These are phyloP conservation scores for Tympanoctomys barrerae DNA, from an alignment of 2,797 vertebrate species.

Conservation along the genomic window DNA sequence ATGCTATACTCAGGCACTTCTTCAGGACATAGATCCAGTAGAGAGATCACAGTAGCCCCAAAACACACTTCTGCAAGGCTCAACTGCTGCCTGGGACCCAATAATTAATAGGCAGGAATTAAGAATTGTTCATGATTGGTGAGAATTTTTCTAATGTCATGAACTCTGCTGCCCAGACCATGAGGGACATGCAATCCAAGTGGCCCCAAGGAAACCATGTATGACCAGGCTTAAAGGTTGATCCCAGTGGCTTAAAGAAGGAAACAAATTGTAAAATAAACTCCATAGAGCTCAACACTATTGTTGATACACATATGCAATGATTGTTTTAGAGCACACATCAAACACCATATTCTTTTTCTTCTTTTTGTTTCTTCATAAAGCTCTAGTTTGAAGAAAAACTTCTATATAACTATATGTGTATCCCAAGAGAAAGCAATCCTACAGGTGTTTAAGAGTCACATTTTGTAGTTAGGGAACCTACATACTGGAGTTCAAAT, in stretches of 20 bases:
- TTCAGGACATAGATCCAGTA: not conserved
- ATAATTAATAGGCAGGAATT: not conserved
- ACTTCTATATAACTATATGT: not conserved
- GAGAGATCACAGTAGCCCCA: not conserved
- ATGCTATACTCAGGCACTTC: fast-evolving
- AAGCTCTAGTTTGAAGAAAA: not conserved
- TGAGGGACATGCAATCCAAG: not conserved
- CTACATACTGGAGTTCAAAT: not conserved
- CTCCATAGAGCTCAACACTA: not conserved
- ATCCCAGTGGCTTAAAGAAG: not conserved
- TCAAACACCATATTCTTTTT: not conserved
- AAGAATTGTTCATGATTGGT: not conserved
- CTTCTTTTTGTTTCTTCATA: not conserved
- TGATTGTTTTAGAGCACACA: not conserved
- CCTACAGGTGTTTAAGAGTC: not conserved
- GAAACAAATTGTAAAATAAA: not conserved
- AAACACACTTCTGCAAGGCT: not conserved
- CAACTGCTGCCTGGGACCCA: not conserved
- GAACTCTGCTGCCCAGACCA: not conserved
- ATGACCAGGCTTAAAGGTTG: not conserved
- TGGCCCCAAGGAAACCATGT: not conserved
- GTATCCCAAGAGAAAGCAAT: not conserved
- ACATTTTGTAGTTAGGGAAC: not conserved
- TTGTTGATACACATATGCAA: not conserved
- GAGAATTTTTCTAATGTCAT: not conserved